phyloP scores from a whole-genome alignment of 2,113 vertebrate species.

The Actinemys pallida region DNA sequence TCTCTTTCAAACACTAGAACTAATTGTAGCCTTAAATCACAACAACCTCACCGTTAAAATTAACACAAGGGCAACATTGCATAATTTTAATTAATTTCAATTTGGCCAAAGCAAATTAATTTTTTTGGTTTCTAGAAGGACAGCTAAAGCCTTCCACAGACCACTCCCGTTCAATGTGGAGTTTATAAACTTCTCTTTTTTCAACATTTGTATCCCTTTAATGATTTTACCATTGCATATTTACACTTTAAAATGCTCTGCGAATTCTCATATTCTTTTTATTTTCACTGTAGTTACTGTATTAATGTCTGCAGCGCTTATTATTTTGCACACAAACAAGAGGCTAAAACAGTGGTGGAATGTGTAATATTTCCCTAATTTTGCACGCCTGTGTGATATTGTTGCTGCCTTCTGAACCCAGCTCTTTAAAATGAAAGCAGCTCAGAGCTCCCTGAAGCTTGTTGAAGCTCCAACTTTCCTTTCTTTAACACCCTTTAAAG shows the following conservation, averaged over 20 bases:
- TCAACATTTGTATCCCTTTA: slow-evolving; percentile 52
- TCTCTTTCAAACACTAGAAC: slow-evolving; percentile 90
- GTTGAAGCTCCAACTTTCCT: neutral
- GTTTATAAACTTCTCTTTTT: slow-evolving; percentile 75
- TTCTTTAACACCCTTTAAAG: neutral
- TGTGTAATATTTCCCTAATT: neutral
- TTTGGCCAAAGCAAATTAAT: slow-evolving; percentile 90
- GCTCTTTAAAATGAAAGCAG: neutral
- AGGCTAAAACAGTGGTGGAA: neutral
- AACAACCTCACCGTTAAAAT: slow-evolving; percentile 87
- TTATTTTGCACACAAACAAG: neutral
- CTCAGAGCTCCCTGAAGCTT: neutral
- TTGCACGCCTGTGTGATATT: neutral
- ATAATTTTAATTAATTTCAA: slow-evolving; percentile 92
- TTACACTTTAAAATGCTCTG: slow-evolving; percentile 32
- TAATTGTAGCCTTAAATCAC: slow-evolving; percentile 92
- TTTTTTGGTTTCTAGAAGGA: slow-evolving; percentile 88
- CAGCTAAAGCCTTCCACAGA: slow-evolving; percentile 77
- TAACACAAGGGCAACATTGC: slow-evolving; percentile 88
- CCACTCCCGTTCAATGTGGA: slow-evolving; percentile 4
- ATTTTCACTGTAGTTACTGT: slow-evolving; percentile 37
- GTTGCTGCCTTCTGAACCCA: neutral
- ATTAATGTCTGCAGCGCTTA: slow-evolving; percentile 28
- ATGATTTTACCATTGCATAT: slow-evolving; percentile 16
- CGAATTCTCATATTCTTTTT: slow-evolving; percentile 39